Percentiles rank a stretch among this genome's conserved stretches.
These are phyloP conservation scores for Lochmaea capreae DNA, from an alignment of 2,888 invertebrate genomes.

Conservation along the genomic window DNA sequence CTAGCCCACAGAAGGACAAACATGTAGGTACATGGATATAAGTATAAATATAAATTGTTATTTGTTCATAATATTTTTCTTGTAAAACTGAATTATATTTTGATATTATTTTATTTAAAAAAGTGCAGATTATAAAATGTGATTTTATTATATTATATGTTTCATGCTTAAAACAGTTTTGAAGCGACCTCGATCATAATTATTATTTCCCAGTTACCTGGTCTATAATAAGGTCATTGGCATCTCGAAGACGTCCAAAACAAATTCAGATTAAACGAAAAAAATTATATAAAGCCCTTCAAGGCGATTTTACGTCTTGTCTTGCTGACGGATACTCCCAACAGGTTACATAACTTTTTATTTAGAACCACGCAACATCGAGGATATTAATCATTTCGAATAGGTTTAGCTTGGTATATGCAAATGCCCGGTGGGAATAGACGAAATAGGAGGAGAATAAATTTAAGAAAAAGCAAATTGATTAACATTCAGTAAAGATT, in stretches of 20 bases:
- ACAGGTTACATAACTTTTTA: slow-evolving; percentile 26
- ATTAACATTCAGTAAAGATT: neutral
- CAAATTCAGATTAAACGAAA: slow-evolving; percentile 10
- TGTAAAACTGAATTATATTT: too few species aligned
- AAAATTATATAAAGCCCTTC: slow-evolving; percentile 11
- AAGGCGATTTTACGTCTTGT: slow-evolving; percentile 7
- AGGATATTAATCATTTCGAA: slow-evolving; percentile 21
- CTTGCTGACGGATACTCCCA: slow-evolving; percentile 17
- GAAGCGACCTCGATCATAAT: neutral
- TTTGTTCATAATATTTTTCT: too few species aligned
- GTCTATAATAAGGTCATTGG: slow-evolving; percentile 15
- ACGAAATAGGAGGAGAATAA: neutral
- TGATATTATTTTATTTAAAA: too few species aligned
- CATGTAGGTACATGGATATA: too few species aligned
- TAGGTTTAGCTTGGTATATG: slow-evolving; percentile 16
- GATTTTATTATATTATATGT: too few species aligned
- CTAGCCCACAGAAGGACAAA: too few species aligned
- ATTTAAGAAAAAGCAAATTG: neutral
- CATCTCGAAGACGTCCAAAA: slow-evolving; percentile 10
- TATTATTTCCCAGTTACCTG: neutral
- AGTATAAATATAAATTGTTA: too few species aligned
- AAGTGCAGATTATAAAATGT: too few species aligned
- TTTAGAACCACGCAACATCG: slow-evolving; percentile 16
- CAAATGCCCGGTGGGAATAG: slow-evolving; percentile 19
- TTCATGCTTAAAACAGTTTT: neutral